A percentile compares a stretch with the other conserved stretches of the same genome.
Conservation (phyloP, 2,113 vertebrate species). For the Genyomyrus donnyi region DNA sequence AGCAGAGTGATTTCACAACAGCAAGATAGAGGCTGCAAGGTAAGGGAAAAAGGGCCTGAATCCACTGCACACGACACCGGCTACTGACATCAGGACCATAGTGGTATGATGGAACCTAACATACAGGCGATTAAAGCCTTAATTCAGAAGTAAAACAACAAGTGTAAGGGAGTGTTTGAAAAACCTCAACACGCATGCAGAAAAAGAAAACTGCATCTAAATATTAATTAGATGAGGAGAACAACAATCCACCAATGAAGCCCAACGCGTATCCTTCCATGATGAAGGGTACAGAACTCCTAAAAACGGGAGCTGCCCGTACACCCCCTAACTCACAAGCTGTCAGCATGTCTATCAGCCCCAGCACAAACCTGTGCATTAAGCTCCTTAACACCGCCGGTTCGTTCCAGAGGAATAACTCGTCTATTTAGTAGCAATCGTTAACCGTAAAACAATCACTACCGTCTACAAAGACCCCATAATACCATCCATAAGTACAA, state of each 20-base stretch:
- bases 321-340: not conserved
- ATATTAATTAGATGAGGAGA: not conserved
- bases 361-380: not conserved
- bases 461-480: not conserved
- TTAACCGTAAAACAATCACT: not conserved
- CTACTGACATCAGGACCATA: not conserved
- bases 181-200: not conserved
- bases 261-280: not conserved
- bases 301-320: not conserved
- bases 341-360: not conserved
- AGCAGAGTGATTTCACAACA: not conserved
- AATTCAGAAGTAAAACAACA: not conserved
- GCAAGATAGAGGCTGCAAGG: not conserved
- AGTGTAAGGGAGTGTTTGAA: not conserved
- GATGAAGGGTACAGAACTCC: not conserved
- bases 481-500: not conserved
- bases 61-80: not conserved
- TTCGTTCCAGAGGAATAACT: not conserved
- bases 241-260: not conserved
- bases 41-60: not conserved
- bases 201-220: not conserved
- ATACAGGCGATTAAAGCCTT: not conserved
- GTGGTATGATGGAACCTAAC: not conserved
- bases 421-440: not conserved
- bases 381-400: not conserved